These are phyloP conservation scores for Diabrotica undecimpunctata DNA, from an alignment of 1,140 invertebrate species.

Conservation along the genomic window DNA sequence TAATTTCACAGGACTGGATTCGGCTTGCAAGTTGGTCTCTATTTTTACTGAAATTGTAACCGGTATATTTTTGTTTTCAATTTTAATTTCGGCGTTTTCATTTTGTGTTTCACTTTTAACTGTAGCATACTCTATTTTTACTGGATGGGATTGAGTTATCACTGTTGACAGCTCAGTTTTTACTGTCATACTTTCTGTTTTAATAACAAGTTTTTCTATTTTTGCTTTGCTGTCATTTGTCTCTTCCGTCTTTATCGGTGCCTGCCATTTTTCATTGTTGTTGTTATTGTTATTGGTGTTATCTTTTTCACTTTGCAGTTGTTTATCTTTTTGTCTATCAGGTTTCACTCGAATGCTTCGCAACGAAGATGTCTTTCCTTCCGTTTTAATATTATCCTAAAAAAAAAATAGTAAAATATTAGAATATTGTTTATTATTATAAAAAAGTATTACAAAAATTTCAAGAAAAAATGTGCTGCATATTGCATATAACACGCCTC, in stretches of 20 bases:
- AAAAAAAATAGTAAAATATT: slow-evolving; percentile 17
- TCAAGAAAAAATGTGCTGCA: too few species aligned
- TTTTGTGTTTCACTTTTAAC: slow-evolving; percentile 4
- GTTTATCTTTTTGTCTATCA: slow-evolving; percentile 49
- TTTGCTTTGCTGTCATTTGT: slow-evolving; percentile 13
- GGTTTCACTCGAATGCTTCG: slow-evolving; percentile 60
- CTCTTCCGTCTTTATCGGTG: slow-evolving; percentile 20
- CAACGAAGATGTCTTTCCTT: slow-evolving; percentile 53
- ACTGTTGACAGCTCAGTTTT: slow-evolving; percentile 15
- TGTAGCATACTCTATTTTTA: slow-evolving; percentile 14
- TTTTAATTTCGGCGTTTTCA: not conserved
- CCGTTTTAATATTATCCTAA: slow-evolving; percentile 33
- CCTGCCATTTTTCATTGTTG: slow-evolving; percentile 12
- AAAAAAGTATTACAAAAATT: too few species aligned
- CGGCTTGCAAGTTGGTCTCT: slow-evolving; percentile 16
- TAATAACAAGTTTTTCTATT: slow-evolving; percentile 16
- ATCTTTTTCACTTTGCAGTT: not conserved
- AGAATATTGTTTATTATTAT: not conserved
- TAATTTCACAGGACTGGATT: slow-evolving; percentile 3
- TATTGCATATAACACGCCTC: too few species aligned
- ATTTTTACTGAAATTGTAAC: slow-evolving; percentile 21
- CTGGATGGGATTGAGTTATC: slow-evolving; percentile 4
- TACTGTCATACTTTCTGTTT: slow-evolving; percentile 16
- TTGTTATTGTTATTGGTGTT: slow-evolving; percentile 17
- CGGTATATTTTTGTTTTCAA: not conserved